Evolutionary conservation across 1,140 invertebrate species (phyloP).

Genomic region (Leptinotarsa defecta): DNA sequence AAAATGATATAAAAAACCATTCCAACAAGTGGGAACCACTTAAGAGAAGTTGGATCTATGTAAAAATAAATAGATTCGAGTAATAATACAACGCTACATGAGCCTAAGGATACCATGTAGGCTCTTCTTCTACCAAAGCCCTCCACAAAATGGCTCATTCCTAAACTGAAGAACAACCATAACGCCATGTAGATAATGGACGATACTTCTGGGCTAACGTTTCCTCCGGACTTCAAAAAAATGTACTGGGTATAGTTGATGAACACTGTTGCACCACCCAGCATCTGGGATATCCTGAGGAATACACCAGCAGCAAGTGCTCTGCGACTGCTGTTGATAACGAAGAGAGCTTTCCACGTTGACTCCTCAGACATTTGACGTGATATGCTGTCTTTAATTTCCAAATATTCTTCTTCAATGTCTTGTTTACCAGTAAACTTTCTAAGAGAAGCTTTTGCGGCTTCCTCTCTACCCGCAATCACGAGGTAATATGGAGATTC

Average conservation of each 20-base stretch:
- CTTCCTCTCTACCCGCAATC: conserved; percentile 35
- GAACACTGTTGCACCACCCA: conserved; percentile 31
- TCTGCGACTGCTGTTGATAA: conserved; percentile 36
- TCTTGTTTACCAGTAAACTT: conserved; percentile 32
- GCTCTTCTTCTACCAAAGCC: conserved; percentile 37
- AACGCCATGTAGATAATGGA: conserved; percentile 54
- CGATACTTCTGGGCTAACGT: conserved; percentile 27
- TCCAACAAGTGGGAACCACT: conserved; percentile 44
- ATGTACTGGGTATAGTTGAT: conserved; percentile 43
- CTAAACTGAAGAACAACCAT: conserved; percentile 73
- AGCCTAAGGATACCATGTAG: conserved; percentile 35
- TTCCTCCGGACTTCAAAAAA: conserved; percentile 49
- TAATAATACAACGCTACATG: conserved; percentile 37
- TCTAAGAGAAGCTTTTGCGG: conserved; percentile 34
- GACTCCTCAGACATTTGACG: conserved; percentile 46
- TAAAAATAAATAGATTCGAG: conserved; percentile 59
- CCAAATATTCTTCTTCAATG: conserved; percentile 39
- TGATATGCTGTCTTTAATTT: conserved; percentile 35
- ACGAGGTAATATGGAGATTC: conserved; percentile 50
- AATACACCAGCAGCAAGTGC: conserved; percentile 38
- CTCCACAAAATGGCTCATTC: conserved; percentile 59
- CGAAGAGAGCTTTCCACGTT: conserved; percentile 46
- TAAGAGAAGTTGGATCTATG: conserved; percentile 34
- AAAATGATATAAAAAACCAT: conserved; percentile 41
- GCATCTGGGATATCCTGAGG: conserved; percentile 30